These are phyloP conservation scores for Pissodes strobi DNA, from an alignment of 1,140 invertebrate genomes.

Conservation along the genomic window DNA sequence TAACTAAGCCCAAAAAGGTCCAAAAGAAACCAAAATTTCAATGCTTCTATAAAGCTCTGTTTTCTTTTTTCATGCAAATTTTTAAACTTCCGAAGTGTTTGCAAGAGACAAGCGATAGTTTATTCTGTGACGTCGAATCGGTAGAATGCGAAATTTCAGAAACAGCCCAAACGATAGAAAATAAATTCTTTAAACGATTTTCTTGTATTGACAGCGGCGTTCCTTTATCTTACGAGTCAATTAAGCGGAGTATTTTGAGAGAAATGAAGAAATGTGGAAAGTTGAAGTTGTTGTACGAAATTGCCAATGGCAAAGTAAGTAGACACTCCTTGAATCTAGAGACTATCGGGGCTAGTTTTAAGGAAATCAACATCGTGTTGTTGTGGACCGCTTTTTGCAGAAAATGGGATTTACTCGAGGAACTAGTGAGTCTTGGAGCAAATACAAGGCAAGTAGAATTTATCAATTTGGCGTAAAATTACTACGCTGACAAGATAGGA, in stretches of 20 bases:
- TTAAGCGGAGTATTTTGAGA: conserved; percentile 1
- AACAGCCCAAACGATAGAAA: not conserved
- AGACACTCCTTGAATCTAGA: not conserved
- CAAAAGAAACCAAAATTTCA: no score
- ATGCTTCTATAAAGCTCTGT: no score
- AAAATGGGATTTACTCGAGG: conserved; percentile 18
- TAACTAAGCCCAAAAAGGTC: no score
- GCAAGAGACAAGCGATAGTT: not conserved
- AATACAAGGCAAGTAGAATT: conserved; percentile 2
- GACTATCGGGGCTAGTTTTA: not conserved
- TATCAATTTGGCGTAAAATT: not conserved
- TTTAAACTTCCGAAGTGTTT: no score
- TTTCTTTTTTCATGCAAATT: no score
- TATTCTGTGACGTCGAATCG: not conserved
- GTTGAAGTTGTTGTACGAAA: not conserved
- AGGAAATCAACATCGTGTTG: conserved; percentile 18
- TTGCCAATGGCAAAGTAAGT: not conserved
- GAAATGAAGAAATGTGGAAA: not conserved
- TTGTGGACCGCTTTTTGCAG: conserved; percentile 17
- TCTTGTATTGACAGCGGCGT: not conserved
- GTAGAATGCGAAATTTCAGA: not conserved
- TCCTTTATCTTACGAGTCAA: not conserved
- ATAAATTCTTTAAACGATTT: not conserved
- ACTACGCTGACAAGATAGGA: not conserved
- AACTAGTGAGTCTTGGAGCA: conserved; percentile 17